phyloP scores from a whole-genome alignment of 2,888 invertebrate genomes.

The Drosophila affinis region DNA sequence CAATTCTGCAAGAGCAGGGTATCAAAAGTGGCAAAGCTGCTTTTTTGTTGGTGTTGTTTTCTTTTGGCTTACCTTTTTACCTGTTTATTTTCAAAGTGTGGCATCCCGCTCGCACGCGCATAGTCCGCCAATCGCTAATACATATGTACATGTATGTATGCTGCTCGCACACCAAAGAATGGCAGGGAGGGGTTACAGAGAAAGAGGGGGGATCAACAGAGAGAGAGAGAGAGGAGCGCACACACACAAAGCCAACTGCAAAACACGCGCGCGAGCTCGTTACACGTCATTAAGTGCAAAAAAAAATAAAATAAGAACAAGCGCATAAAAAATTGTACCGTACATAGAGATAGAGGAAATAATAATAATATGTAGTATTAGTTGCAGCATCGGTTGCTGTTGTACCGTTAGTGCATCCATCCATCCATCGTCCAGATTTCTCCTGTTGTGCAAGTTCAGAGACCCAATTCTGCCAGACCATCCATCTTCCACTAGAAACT shows the following conservation, averaged over 20 bases:
- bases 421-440: slow-evolving; percentile 28
- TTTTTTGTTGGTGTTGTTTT: slow-evolving; percentile 57
- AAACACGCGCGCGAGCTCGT: slow-evolving; percentile 66
- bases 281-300: slow-evolving; percentile 77
- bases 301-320: slow-evolving; percentile 66
- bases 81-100: slow-evolving; percentile 61
- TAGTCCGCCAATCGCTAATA: slow-evolving; percentile 37
- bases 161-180: slow-evolving; percentile 35
- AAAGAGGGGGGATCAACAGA: slow-evolving; percentile 18
- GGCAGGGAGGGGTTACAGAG: neutral
- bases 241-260: slow-evolving; percentile 28
- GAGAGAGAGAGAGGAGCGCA: neutral
- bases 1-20: neutral
- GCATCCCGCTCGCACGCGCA: slow-evolving; percentile 59
- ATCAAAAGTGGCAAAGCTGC: slow-evolving; percentile 71
- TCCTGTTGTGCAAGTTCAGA: slow-evolving; percentile 31
- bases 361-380: slow-evolving; percentile 11
- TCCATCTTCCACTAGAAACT: neutral
- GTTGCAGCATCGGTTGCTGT: slow-evolving; percentile 44
- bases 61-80: slow-evolving; percentile 65
- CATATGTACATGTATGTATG: slow-evolving; percentile 36
- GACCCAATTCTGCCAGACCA: slow-evolving; percentile 8
- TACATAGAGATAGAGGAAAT: slow-evolving; percentile 38
- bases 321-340: slow-evolving; percentile 60
- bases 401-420: slow-evolving; percentile 36